Evolutionary conservation across 2,797 vertebrate species (phyloP).

Genomic region (Hafferia zeledoni): DNA sequence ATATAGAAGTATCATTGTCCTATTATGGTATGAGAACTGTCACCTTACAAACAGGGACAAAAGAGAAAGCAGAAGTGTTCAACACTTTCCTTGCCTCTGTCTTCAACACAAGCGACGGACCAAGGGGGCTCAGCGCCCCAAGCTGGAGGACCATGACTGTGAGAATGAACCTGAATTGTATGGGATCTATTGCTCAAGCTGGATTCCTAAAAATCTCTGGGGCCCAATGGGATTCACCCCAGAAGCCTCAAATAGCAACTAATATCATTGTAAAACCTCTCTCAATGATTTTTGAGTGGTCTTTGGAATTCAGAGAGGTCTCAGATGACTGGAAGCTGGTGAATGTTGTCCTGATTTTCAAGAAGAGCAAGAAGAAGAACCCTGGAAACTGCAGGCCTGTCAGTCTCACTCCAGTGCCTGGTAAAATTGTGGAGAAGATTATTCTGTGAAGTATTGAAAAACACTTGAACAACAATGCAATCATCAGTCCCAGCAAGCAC

Average conservation of each 20-base stretch:
- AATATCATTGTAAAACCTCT: neutral
- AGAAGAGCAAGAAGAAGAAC: neutral
- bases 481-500: neutral
- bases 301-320: neutral
- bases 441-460: neutral
- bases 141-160: neutral
- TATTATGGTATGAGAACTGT: neutral
- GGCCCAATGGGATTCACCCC: neutral
- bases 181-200: neutral
- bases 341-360: neutral
- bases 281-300: neutral
- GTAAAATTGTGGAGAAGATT: neutral
- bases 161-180: neutral
- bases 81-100: neutral
- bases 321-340: neutral
- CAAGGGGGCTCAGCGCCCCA: neutral
- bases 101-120: neutral
- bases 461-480: neutral
- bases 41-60: neutral
- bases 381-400: neutral
- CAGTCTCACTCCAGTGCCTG: neutral
- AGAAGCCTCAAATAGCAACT: neutral
- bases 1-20: neutral
- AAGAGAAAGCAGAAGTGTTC: neutral
- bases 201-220: neutral